These are phyloP conservation scores for Chaunax sp. DNA, from an alignment of 2,797 vertebrate genomes.

Conservation along the genomic window DNA sequence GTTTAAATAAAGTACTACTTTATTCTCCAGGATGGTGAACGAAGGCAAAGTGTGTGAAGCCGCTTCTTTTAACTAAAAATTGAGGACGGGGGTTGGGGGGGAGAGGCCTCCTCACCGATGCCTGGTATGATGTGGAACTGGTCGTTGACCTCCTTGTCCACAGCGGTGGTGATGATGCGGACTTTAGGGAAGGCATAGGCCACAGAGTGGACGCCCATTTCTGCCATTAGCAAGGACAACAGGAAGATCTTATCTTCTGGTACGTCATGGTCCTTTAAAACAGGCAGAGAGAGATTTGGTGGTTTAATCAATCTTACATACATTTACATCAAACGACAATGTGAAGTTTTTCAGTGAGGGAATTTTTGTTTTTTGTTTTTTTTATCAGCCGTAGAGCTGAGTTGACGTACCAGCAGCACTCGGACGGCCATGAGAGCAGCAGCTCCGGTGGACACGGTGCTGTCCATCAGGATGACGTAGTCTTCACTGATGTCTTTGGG, in stretches of 20 bases:
- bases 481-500: conserved; percentile 94
- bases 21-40: no score
- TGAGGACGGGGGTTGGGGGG: background rate
- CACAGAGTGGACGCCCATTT: conserved; percentile 93
- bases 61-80: no score
- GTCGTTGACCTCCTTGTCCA: conserved; percentile 93
- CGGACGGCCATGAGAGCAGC: conserved; percentile 92
- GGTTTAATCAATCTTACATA: background rate
- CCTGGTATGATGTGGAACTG: conserved; percentile 94
- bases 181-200: conserved; percentile 93
- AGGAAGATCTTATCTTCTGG: conserved; percentile 93
- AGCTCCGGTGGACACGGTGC: conserved; percentile 92
- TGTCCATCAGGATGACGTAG: conserved; percentile 95
- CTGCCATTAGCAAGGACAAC: conserved; percentile 91
- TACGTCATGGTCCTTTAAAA: conserved; percentile 89
- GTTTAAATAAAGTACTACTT: no score
- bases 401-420: conserved; percentile 85
- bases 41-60: background rate
- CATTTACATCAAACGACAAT: no score
- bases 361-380: no score
- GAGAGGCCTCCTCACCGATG: conserved; percentile 84
- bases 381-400: no score
- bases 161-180: conserved; percentile 91
- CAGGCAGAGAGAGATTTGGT: background rate
- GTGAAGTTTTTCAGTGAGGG: no score